Base-by-base conservation (phyloP, 1,140 invertebrate genomes). In the Whitmania pigra region DNA sequence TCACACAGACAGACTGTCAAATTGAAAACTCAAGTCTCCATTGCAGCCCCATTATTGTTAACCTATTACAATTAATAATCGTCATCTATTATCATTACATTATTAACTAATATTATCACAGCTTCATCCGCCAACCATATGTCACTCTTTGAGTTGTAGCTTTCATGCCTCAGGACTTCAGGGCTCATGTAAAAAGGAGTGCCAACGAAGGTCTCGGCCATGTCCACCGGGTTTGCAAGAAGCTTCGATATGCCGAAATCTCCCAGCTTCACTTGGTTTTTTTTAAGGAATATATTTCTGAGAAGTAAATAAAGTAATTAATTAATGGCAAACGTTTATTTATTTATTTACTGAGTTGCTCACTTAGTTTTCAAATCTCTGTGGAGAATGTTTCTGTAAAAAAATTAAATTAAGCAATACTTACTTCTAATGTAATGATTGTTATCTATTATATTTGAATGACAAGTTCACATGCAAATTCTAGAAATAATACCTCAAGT, bases 181-280 rank as follows among this genome's bases (percentile, higher is more conserved):
- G 81, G 81, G 71, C 79, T 81, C 81, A 82, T 82, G 72, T 82
- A 82, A 74, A 80, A 81, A 3, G 80, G 80, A 18, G 81, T 82
- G 69, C 81, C 81, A 40, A 81, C 80, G 77, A 79, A 81, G 13
- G 81, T 82, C 53, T 79, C 78, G 6, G 81, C 81, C 77, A 82
- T 81, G 71, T 80, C 80, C 29, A 78, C 80, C 69, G 80, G 79
- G 76, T 80, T 77, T 72, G 80, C 78, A 11, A 82, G 74, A 20
- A 81, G 78, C 69, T 80, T 69, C 18, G 81, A 81, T 20, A 82
- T 76, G 11, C 81, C 81, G 78, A 82, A 82, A 74, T 82, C 81
- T 29, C 80, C 80, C 20, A 82, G 75, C 73, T 82, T 82, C 7
- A 82, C 79, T 74, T 79, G 81, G 36, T 77, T 81, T 72, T 80